phyloP scores from a whole-genome alignment of 2,888 invertebrate species.

The Unio delphinus region DNA sequence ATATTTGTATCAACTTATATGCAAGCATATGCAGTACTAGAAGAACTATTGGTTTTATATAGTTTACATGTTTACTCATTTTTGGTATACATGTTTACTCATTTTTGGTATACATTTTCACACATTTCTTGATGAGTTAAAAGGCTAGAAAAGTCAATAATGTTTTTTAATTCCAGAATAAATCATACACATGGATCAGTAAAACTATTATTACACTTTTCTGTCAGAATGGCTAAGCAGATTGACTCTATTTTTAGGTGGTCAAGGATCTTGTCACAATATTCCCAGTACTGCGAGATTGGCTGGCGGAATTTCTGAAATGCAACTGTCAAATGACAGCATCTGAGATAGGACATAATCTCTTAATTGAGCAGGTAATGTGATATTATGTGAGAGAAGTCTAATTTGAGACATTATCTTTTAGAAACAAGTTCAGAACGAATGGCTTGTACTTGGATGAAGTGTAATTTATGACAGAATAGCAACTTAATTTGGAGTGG shows the following conservation, averaged over 20 bases:
- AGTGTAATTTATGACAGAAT: not conserved
- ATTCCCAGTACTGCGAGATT: constrained; percentile 68
- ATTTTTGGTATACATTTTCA: too few relatives aligned
- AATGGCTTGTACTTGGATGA: not conserved
- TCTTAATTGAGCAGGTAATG: constrained; percentile 66
- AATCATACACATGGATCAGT: too few relatives aligned
- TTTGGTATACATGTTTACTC: too few relatives aligned
- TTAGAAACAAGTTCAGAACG: not conserved
- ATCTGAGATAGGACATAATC: constrained; percentile 66
- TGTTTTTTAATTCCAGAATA: too few relatives aligned
- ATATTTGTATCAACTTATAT: too few relatives aligned
- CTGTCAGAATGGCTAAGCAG: too few relatives aligned
- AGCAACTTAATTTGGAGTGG: not conserved
- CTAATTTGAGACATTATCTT: not conserved
- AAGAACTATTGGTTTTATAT: too few relatives aligned
- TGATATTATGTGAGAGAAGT: not conserved
- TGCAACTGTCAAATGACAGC: constrained; percentile 67
- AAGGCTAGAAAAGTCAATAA: too few relatives aligned
- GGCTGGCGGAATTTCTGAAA: constrained; percentile 67
- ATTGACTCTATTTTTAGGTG: constrained; percentile 36
- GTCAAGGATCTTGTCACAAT: constrained; percentile 67
- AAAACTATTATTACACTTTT: too few relatives aligned
- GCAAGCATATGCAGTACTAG: too few relatives aligned
- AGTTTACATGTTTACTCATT: too few relatives aligned
- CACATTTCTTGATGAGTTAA: too few relatives aligned